phyloP scores from a whole-genome alignment of 2,113 vertebrate genomes.

The Corynorhinus townsendii region DNA sequence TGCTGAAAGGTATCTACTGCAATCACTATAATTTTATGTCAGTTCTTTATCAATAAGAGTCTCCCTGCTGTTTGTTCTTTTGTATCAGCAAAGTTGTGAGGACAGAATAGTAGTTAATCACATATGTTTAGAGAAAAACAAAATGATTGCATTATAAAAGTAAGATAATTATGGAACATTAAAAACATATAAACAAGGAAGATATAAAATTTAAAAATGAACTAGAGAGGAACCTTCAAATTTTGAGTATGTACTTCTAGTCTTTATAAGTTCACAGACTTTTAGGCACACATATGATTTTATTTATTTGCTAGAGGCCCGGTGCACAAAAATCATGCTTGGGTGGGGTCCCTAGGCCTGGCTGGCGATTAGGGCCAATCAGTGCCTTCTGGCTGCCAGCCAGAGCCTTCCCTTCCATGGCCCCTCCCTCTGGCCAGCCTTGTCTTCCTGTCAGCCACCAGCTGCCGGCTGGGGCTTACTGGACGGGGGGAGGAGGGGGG shows the following conservation, averaged over 20 bases:
- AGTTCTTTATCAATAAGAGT: not conserved
- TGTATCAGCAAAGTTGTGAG: not conserved
- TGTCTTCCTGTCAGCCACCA: no score
- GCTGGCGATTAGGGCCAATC: no score
- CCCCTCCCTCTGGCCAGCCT: no score
- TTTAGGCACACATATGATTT: not conserved
- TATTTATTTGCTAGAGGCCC: not conserved
- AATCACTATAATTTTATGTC: accelerated
- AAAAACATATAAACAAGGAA: not conserved
- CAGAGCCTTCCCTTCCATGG: no score
- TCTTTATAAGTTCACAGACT: not conserved
- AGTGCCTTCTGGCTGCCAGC: no score
- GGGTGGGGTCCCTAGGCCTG: no score
- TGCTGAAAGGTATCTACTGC: not conserved
- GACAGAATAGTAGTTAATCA: not conserved
- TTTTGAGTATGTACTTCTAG: not conserved
- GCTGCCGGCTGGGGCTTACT: no score
- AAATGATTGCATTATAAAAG: not conserved
- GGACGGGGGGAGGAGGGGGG: no score
- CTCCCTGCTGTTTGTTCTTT: not conserved
- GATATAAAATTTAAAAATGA: not conserved
- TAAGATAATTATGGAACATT: not conserved
- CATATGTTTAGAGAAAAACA: not conserved
- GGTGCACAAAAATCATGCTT: no score
- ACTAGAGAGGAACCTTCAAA: not conserved